phyloP scores from a whole-genome alignment of 37 sponge, comb jelly and placozoan species.

The Oopsacas minuta region DNA sequence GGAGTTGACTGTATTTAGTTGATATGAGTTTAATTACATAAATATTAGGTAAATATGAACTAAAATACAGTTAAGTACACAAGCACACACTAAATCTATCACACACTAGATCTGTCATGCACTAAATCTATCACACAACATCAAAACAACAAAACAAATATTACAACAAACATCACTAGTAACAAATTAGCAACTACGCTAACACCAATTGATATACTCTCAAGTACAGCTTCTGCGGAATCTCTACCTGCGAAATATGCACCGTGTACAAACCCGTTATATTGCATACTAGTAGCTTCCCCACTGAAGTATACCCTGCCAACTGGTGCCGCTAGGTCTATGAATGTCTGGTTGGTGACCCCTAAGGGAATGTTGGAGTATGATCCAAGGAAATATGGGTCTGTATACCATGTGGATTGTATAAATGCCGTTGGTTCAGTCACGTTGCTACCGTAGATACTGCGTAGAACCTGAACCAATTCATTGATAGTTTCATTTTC shows the following conservation, averaged over 20 bases:
- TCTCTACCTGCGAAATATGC: conserved; percentile 42
- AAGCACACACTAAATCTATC: too few relatives aligned
- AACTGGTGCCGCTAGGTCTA: neutral
- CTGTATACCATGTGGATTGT: conserved; percentile 28
- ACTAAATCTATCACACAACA: too few relatives aligned
- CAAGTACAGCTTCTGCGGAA: too few relatives aligned
- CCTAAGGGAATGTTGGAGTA: conserved; percentile 28
- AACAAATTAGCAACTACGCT: too few relatives aligned
- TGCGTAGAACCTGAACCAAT: conserved; percentile 28
- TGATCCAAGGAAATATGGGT: conserved; percentile 37
- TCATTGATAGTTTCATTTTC: conserved; percentile 21
- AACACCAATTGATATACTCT: too few relatives aligned
- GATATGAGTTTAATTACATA: too few relatives aligned
- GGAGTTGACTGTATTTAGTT: too few relatives aligned
- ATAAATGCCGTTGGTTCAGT: conserved; percentile 26
- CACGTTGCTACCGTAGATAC: conserved; percentile 28
- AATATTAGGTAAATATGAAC: too few relatives aligned
- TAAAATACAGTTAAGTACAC: too few relatives aligned
- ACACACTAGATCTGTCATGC: too few relatives aligned
- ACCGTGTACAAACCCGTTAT: conserved; percentile 44
- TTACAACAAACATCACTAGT: too few relatives aligned
- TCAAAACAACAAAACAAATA: too few relatives aligned
- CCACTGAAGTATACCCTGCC: conserved; percentile 49
- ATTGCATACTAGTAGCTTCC: conserved; percentile 27
- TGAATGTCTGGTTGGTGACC: neutral